phyloP scores from a whole-genome alignment of 2,797 vertebrate species.

The Ispidina lecontei region DNA sequence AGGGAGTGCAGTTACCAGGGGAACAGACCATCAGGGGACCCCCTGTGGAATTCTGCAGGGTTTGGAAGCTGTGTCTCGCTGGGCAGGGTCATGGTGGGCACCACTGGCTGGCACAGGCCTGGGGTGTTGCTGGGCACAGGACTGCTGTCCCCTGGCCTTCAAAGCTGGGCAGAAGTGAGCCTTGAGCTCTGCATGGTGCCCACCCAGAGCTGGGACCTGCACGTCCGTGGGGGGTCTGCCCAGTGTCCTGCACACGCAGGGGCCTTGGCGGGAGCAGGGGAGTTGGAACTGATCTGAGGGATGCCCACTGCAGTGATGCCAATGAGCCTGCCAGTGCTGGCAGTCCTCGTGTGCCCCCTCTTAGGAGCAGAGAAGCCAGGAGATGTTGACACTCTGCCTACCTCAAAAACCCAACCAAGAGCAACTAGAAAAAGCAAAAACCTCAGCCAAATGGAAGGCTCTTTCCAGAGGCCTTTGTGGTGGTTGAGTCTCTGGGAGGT shows the following conservation, averaged over 20 bases:
- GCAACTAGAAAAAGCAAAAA: neutral
- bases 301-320: accelerated
- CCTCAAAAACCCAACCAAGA: too few species aligned
- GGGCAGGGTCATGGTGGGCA: neutral
- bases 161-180: neutral
- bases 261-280: neutral
- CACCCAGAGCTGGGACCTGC: neutral
- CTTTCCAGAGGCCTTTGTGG: neutral
- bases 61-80: neutral
- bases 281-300: neutral
- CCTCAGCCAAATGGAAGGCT: neutral
- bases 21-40: neutral
- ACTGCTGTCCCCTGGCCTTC: neutral
- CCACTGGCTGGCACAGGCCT: neutral
- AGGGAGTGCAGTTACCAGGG: neutral
- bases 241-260: neutral
- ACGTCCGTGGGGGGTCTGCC: neutral
- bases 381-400: neutral
- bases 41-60: too few species aligned
- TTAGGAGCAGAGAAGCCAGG: neutral
- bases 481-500: accelerated
- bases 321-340: neutral
- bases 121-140: neutral
- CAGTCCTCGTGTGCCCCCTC: neutral
- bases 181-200: accelerated